These are phyloP conservation scores for Acleris holmiana DNA, from an alignment of 2,888 invertebrate genomes.

Conservation along the genomic window DNA sequence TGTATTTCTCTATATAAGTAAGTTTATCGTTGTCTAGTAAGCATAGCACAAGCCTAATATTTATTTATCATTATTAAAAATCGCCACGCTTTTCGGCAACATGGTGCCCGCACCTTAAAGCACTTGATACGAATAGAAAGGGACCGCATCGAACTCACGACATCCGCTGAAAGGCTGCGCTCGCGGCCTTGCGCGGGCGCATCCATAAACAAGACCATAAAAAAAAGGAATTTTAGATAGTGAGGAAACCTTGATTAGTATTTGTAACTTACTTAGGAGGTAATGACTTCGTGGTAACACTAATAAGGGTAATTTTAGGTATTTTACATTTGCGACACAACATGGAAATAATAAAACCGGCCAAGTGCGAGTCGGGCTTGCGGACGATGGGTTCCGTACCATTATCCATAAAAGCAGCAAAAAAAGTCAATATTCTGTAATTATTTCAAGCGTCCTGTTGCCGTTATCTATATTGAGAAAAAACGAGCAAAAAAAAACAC, in stretches of 20 bases:
- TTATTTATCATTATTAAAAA: too few species aligned
- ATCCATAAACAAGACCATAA: slow-evolving; percentile 22
- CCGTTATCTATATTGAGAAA: too few species aligned
- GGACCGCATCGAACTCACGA: slow-evolving; percentile 10
- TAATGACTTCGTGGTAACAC: neutral
- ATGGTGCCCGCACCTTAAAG: slow-evolving; percentile 6
- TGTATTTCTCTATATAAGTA: too few species aligned
- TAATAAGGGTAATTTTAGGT: neutral
- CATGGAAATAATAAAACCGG: too few species aligned
- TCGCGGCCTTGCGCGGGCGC: slow-evolving; percentile 8
- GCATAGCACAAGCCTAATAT: too few species aligned
- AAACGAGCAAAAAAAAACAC: too few species aligned
- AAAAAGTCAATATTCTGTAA: too few species aligned
- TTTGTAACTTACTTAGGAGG: neutral
- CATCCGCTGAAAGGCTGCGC: slow-evolving; percentile 18
- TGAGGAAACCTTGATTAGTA: slow-evolving; percentile 9
- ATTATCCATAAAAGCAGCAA: too few species aligned
- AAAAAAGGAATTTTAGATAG: neutral
- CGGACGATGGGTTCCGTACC: too few species aligned
- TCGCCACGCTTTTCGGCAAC: neutral
- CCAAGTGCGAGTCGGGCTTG: too few species aligned
- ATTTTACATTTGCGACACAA: slow-evolving; percentile 1
- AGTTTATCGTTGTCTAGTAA: too few species aligned
- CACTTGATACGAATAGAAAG: slow-evolving; percentile 25
- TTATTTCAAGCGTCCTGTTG: too few species aligned